Conservation (phyloP, 2,797 vertebrate species). For the Crocidura indochinensis region DNA sequence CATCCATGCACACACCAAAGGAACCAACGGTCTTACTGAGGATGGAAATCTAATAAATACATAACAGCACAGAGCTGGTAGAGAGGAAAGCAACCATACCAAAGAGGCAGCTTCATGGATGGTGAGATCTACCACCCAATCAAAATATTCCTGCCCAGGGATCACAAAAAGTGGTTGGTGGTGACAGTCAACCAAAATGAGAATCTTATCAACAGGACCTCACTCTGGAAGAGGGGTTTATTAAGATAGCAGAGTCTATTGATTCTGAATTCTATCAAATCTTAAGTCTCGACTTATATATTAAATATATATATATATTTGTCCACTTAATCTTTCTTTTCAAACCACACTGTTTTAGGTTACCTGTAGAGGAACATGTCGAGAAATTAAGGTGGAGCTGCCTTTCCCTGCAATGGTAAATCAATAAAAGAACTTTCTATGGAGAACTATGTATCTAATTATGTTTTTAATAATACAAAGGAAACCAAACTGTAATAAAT, state of each 20-base stretch:
- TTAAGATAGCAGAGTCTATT: background rate
- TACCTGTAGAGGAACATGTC: background rate
- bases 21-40: background rate
- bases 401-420: background rate
- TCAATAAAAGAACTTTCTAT: background rate
- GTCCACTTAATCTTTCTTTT: too few relatives aligned
- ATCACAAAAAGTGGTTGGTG: background rate
- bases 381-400: background rate
- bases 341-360: background rate
- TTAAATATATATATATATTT: too few relatives aligned
- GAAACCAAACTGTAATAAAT: slow-evolving; percentile 40
- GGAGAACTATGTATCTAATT: background rate
- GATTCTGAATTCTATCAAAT: too few relatives aligned
- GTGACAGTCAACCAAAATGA: background rate
- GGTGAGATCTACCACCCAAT: background rate
- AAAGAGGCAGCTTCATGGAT: background rate
- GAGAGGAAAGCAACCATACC: background rate
- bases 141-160: background rate
- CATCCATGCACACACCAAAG: too few relatives aligned
- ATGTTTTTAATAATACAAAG: slow-evolving; percentile 40
- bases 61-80: background rate
- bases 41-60: background rate
- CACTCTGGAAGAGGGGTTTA: background rate
- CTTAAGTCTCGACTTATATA: too few relatives aligned
- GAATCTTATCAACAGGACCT: background rate